These are phyloP conservation scores for Hydrocynus forskahlii DNA, from an alignment of 2,797 vertebrate genomes.

Conservation along the genomic window DNA sequence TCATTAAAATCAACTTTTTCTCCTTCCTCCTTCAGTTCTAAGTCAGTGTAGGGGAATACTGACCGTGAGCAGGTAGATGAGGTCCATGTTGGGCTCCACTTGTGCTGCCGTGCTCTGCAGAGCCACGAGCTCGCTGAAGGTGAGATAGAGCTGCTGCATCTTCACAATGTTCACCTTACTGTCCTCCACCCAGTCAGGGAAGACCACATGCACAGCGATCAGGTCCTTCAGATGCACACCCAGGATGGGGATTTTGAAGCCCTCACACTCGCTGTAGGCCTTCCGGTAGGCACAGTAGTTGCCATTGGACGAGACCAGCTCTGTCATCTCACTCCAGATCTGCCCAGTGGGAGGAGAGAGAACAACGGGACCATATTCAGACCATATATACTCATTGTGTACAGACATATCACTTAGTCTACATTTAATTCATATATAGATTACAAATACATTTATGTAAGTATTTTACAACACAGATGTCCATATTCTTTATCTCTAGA, in stretches of 20 bases:
- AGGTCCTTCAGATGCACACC: constrained; percentile 97
- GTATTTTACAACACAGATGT: too few species aligned
- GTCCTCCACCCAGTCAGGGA: constrained; percentile 90
- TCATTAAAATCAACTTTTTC: too few species aligned
- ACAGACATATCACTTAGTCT: too few species aligned
- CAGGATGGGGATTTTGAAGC: constrained; percentile 95
- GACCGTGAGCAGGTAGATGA: constrained; percentile 93
- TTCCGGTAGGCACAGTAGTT: constrained; percentile 96
- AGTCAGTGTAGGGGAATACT: constrained; percentile 60
- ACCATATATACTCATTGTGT: too few species aligned
- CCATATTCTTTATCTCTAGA: too few species aligned
- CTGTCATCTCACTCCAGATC: constrained; percentile 97
- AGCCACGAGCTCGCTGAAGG: constrained; percentile 92
- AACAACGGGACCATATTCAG: not conserved
- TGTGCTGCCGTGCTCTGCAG: constrained; percentile 88
- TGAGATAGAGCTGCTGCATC: constrained; percentile 97
- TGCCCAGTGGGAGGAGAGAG: constrained; percentile 62
- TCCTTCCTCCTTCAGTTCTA: too few species aligned
- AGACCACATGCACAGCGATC: constrained; percentile 94
- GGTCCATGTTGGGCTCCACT: constrained; percentile 95
- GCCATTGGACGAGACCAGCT: constrained; percentile 94
- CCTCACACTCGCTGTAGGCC: constrained; percentile 88
- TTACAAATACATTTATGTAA: too few species aligned
- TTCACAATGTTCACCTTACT: constrained; percentile 94
- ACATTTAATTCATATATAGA: too few species aligned